phyloP scores from a whole-genome alignment of 2,888 invertebrate genomes.

The Acleris holmiana region DNA sequence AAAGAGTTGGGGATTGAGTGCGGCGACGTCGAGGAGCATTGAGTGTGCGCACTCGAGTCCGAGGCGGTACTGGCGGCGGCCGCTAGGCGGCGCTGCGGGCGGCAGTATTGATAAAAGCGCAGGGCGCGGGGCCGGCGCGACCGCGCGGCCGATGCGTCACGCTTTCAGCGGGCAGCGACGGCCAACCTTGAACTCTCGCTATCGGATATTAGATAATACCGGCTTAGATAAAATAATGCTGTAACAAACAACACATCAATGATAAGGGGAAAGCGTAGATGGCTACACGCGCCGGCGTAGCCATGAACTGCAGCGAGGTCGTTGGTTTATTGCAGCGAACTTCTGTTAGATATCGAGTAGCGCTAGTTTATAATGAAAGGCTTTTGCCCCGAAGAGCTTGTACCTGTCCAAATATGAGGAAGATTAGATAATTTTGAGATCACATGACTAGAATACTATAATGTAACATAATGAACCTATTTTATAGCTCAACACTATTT shows the following conservation, averaged over 20 bases:
- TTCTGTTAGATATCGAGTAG: neutral
- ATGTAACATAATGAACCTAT: no score
- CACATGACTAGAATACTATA: no score
- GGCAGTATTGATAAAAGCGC: constrained; percentile 78
- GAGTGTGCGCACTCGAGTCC: constrained; percentile 77
- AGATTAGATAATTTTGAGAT: no score
- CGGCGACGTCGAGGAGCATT: constrained; percentile 66
- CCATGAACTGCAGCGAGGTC: constrained; percentile 37
- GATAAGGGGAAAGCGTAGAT: constrained; percentile 36
- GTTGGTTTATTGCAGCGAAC: constrained; percentile 6
- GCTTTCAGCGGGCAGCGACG: constrained; percentile 54
- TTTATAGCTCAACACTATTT: no score
- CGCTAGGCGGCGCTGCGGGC: constrained; percentile 70
- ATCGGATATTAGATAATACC: constrained; percentile 73
- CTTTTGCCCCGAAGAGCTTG: no score
- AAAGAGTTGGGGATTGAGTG: constrained; percentile 65
- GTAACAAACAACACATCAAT: constrained; percentile 44
- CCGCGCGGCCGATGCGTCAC: constrained; percentile 45
- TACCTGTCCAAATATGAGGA: no score
- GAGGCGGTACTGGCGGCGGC: constrained; percentile 62
- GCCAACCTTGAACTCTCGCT: constrained; percentile 77
- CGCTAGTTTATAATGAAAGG: neutral
- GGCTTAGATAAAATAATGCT: constrained; percentile 60
- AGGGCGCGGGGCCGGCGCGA: constrained; percentile 57
- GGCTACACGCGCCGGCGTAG: constrained; percentile 31